Conservation (phyloP, 2,888 invertebrate species). For the Hydrotaea cyrtoneurina region DNA sequence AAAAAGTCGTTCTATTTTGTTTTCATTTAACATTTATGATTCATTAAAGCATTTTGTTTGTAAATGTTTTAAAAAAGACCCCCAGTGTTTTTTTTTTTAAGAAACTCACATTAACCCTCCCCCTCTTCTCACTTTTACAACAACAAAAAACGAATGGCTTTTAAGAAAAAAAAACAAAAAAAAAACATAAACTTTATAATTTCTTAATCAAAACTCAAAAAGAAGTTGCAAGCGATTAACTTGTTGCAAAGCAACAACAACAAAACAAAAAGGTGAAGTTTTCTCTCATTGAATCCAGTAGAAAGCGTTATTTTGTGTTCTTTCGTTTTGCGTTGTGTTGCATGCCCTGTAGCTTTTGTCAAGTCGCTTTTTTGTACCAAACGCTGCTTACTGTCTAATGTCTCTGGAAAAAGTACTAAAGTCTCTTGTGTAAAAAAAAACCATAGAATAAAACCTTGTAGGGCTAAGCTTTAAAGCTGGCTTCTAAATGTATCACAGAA, state of each 20-base stretch:
- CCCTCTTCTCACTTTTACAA: slow-evolving; percentile 1
- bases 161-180: slow-evolving; percentile 58
- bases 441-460: neutral
- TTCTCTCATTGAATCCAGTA: slow-evolving; percentile 74
- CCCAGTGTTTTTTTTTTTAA: slow-evolving; percentile 36
- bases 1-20: slow-evolving; percentile 54
- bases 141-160: slow-evolving; percentile 73
- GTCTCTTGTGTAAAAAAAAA: slow-evolving; percentile 29
- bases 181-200: slow-evolving; percentile 64
- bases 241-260: slow-evolving; percentile 47
- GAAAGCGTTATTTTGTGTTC: slow-evolving; percentile 65
- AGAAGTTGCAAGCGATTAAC: slow-evolving; percentile 50
- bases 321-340: slow-evolving; percentile 64
- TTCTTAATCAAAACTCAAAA: slow-evolving; percentile 44
- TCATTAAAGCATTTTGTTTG: slow-evolving; percentile 46
- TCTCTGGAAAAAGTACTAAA: slow-evolving; percentile 22
- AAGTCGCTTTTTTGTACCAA: slow-evolving; percentile 27
- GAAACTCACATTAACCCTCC: slow-evolving; percentile 46
- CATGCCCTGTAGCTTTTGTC: slow-evolving; percentile 65
- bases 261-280: slow-evolving; percentile 79
- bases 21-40: slow-evolving; percentile 42
- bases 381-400: slow-evolving; percentile 50
- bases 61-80: slow-evolving; percentile 39
- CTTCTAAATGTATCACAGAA: slow-evolving; percentile 35
- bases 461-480: slow-evolving; percentile 35